Evolutionary conservation across 53 echinoderm and acorn worm species (phyloP), one percentile per base, ranked within the genome.

Genomic region (Arbacia lixula): DNA sequence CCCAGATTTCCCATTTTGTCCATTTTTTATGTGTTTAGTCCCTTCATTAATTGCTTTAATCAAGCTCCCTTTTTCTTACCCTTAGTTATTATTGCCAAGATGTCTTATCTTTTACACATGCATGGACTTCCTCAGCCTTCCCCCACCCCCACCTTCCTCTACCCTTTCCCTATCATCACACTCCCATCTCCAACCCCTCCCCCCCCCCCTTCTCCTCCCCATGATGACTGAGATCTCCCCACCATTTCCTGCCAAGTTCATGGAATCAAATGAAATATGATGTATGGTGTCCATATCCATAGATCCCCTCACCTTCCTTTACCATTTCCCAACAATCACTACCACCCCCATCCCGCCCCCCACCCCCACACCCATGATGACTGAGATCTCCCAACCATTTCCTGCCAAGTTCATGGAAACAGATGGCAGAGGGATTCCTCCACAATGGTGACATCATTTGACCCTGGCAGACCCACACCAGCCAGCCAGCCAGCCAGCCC

Each of bases 381-480:
- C 42, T 42, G 69, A 69, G 26, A 43, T 38, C 40, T 26, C 43
- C 69, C 69, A 40, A 69, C 42, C 74, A 53, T 53, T 53, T 74
- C 54, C 74, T 74, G 52, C 53, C 51, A 31, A 29, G 30, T 74
- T 52, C 74, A 74, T 19, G 30, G 74, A 74, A 74, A 74, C 74
- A 77, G 37, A 56, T 77, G 77, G 77, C 58, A 20, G 3, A 53
- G 53, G 74, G 51, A 74, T 74, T 53, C 74, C 74, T 32, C 53
- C 54, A 74, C 50, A 74, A 33, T 52, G 50, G 74, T 53, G 74
- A 74, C 74, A 74, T 74, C 74, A 74, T 74, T 74, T 74, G 74
- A 74, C 74, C 74, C 74, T 43, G 0, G 6, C 10, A 74, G 51
- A 50, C 53, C 74, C 22, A 29, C 36, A 12, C 53, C 42, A 69